Conservation (phyloP, 2,888 invertebrate genomes). For the Drosophila algonquin region DNA sequence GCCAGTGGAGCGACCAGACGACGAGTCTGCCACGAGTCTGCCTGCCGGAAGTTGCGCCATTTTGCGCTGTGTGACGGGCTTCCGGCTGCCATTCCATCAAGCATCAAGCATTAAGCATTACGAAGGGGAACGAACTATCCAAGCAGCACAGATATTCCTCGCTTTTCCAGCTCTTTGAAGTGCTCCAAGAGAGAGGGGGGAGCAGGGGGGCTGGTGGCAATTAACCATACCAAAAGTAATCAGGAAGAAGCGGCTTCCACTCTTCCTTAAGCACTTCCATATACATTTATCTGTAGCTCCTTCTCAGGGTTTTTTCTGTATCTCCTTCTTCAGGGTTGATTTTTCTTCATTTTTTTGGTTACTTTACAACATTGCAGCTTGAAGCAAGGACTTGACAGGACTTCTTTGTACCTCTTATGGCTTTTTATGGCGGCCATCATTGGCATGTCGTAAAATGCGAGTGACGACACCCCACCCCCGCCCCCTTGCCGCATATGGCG, state of each 20-base stretch:
- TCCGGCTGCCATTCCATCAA: constrained; percentile 37
- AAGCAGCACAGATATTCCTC: constrained; percentile 60
- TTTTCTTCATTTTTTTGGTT: constrained; percentile 8
- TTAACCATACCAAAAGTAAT: constrained; percentile 17
- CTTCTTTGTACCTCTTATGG: constrained; percentile 52
- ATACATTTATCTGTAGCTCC: not conserved
- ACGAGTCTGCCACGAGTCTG: constrained; percentile 30
- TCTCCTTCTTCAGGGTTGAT: not conserved
- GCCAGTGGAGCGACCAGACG: constrained; percentile 45
- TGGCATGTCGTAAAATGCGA: constrained; percentile 77
- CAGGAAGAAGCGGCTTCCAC: too few relatives aligned
- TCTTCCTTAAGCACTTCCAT: not conserved
- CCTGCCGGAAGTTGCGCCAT: constrained; percentile 72
- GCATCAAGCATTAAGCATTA: constrained; percentile 7
- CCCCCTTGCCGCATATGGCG: constrained; percentile 66
- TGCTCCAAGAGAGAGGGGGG: not conserved
- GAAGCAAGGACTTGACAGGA: constrained; percentile 7
- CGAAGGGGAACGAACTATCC: constrained; percentile 46
- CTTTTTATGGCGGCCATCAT: constrained; percentile 70
- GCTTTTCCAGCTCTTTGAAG: constrained; percentile 38
- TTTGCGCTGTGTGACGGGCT: constrained; percentile 65
- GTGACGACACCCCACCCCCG: constrained; percentile 66
- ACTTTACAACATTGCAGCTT: constrained; percentile 49
- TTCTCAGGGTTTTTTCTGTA: not conserved
- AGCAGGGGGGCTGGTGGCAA: constrained; percentile 9